Evolutionary conservation across 2,888 invertebrate species (phyloP), one percentile per base, ranked within the genome.

Genomic region (Hoplodrina ambigua): DNA sequence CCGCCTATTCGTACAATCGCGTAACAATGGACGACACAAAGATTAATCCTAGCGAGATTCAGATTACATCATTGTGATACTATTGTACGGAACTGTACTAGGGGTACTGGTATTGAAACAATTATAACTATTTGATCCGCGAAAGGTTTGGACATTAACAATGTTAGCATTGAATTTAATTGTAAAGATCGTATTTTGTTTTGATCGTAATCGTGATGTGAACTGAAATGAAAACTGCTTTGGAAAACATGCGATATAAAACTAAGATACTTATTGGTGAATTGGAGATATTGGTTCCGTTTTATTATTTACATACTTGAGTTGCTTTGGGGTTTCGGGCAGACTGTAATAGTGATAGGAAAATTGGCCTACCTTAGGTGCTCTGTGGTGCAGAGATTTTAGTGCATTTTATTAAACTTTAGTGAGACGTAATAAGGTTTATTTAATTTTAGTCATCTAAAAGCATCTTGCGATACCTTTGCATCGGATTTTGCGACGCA

Each of bases 11-110:
- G 63, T 73, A 62, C 41, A 59, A 20, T 58, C 63, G 44, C 52
- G 53, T 50, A 30, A 80, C 77, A 78, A 75, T 72, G 59, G 82
- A 82, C 71, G 78, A 79, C 79, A 81, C 81, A 82, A 75, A 86
- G 88, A 88, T 88, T 87, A 86, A 88, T 87, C 86, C 87, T 85
- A 69, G 76, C 59, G 65, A 83, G 86, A 82, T 84, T 90, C 88
- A 86, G 91, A 91, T 91, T 90, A 88, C 88, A 86, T 76, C 55
- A 46, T 46, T 66, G 44, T 60, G 73, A 81, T 79, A 81, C 72
- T 65, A 76, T 84, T 85, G 83, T 79, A 41, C 44, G 49, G 53
- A 44, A 71, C 44, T 76, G 73, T 75, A 80, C 68, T 19, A 33
- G 64, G n/a, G 65, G 60, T 46, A 66, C 54, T n/a, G n/a, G 19